These are phyloP conservation scores for Lontra canadensis DNA, from an alignment of 2,113 vertebrate genomes.

Conservation along the genomic window DNA sequence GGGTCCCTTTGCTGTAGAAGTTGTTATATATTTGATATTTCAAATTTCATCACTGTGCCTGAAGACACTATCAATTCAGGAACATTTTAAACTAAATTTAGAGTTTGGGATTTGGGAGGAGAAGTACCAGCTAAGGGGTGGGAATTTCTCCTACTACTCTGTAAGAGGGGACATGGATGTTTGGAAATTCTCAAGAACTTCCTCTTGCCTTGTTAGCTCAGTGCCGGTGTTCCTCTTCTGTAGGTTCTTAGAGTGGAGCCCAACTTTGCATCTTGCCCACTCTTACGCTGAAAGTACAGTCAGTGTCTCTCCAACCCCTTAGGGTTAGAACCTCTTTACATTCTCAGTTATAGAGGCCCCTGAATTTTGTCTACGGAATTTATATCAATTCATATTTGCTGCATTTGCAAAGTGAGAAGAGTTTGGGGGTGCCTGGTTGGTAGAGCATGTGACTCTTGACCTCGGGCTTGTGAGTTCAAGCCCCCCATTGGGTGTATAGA, in stretches of 20 bases:
- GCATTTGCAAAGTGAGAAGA: background rate
- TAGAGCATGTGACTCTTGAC: background rate
- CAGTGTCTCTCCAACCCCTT: background rate
- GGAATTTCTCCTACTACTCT: background rate
- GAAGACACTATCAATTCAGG: background rate
- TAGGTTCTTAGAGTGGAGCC: no score
- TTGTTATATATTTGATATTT: background rate
- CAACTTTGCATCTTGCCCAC: background rate
- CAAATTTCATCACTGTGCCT: background rate
- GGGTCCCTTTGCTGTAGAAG: background rate
- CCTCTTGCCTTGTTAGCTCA: background rate
- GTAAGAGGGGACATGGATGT: accelerated
- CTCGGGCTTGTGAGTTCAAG: background rate
- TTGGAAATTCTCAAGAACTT: background rate
- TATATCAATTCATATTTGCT: background rate
- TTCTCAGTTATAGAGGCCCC: background rate
- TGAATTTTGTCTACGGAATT: background rate
- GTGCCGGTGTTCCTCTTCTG: background rate
- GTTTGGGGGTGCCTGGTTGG: background rate
- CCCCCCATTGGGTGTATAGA: background rate
- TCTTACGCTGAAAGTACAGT: background rate
- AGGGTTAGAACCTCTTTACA: background rate
- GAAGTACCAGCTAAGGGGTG: no score
- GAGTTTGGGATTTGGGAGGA: background rate
- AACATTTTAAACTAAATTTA: background rate